phyloP scores from a whole-genome alignment of 2,113 vertebrate species.

The Pelmatolapia mariae region DNA sequence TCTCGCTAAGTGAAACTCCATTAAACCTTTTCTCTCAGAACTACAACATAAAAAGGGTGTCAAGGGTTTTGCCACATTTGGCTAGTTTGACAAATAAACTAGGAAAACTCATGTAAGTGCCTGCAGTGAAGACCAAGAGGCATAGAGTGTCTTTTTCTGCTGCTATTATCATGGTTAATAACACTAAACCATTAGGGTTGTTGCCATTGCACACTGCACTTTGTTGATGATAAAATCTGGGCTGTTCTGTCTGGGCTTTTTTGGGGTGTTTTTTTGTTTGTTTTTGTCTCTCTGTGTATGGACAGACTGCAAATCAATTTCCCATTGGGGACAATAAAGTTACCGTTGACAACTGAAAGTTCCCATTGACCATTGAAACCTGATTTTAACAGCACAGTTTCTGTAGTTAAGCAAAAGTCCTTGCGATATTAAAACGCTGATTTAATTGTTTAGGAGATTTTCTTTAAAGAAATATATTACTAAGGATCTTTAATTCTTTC shows the following conservation, averaged over 20 bases:
- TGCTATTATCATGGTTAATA: background rate
- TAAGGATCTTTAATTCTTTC: background rate
- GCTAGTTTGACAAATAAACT: background rate
- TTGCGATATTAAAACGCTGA: fast-evolving
- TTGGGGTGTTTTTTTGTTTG: background rate
- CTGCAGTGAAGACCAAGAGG: fast-evolving
- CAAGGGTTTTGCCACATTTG: background rate
- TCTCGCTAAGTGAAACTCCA: background rate
- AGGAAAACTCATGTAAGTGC: background rate
- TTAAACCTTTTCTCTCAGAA: background rate
- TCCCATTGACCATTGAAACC: fast-evolving
- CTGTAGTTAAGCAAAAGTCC: background rate
- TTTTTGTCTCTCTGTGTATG: background rate
- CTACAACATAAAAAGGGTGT: background rate
- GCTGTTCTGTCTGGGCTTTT: background rate
- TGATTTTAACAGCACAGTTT: background rate
- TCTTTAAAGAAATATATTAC: background rate
- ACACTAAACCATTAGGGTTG: background rate
- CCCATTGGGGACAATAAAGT: background rate
- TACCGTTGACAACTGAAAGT: background rate
- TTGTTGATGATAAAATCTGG: background rate
- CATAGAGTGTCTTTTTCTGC: fast-evolving
- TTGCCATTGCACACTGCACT: background rate
- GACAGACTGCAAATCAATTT: background rate
- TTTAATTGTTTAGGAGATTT: background rate